Base-by-base conservation (phyloP, 2,113 vertebrate species). In the Variabilichromis moorii region DNA sequence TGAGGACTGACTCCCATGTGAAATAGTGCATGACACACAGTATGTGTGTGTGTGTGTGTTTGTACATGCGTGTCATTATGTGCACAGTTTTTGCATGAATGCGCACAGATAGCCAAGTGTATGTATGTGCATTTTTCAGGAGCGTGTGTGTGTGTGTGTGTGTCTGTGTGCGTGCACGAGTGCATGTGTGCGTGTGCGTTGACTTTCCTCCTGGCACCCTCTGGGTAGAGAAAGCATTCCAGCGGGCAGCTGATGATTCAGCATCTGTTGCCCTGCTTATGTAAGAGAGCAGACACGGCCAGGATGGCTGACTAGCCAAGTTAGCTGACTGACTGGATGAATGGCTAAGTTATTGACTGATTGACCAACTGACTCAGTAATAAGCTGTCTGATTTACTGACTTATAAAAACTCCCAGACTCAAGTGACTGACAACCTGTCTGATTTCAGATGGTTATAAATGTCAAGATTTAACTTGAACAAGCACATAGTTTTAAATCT, bases 191-290 rank as follows among this genome's bases (percentile, higher is more conserved):
- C 40, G 63, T 87, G 89, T 88, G 86, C 87, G 87, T 59, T 63
- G 86, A 88, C 82, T 91, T 91, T 63, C 92, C 94, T 94, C 91
- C 86, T 92, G 94, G 90, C 90, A 91, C 90, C 95, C 95, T 95
- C 92, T 92, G 92, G 94, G 94, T 92, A 92, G 89, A 92, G 89
- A 89, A 89, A 93, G 93, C 92, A 85, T 94, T 94, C 94, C 94
- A 94, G 90, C 87, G 93, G 94, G 92, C 94, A 93, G 92, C 80
- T 95, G 93, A 96, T 96, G 96, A 97, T 94, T 97, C 96, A 97
- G 96, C 96, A 97, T 95, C 95, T 96, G 95, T 95, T 91, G 87
- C 93, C 89, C 86, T 85, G 91, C 93, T 96, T 96, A 95, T 89
- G 91, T 94, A 95, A 96, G 88, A 89, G 89, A 92, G 90, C 87